Evolutionary conservation across 2,113 vertebrate species (phyloP).

Genomic region (Platycercus adscitus): DNA sequence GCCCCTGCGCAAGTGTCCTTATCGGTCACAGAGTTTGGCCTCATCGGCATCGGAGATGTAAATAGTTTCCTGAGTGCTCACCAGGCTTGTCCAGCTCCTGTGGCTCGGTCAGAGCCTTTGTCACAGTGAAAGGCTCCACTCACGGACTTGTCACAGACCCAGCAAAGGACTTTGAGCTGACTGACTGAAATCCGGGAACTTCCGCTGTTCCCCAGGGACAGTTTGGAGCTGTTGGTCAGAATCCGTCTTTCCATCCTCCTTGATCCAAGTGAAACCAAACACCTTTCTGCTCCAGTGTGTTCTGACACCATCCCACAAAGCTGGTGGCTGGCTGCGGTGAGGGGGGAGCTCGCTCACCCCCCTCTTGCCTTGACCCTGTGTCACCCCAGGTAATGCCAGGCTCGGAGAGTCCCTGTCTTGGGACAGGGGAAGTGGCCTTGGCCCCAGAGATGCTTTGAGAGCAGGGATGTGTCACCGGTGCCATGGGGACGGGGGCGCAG

Average conservation of each 20-base stretch:
- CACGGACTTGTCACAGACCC: constrained; percentile 7
- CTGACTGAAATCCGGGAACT: constrained; percentile 35
- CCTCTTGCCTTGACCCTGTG: background rate
- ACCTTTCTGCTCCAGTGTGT: constrained; percentile 28
- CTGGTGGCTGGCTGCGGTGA: background rate
- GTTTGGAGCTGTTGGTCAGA: constrained; percentile 38
- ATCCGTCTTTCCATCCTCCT: constrained; percentile 48
- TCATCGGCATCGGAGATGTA: constrained; percentile 80
- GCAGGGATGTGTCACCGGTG: background rate
- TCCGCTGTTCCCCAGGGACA: background rate
- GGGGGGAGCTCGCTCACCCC: background rate
- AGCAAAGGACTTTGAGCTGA: constrained; percentile 29
- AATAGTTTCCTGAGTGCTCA: constrained; percentile 80
- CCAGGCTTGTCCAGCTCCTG: constrained; percentile 67
- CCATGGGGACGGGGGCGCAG: background rate
- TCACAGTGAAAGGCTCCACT: constrained; percentile 78
- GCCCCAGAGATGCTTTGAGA: background rate
- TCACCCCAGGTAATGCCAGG: constrained; percentile 27
- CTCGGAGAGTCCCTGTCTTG: background rate
- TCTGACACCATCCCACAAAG: background rate
- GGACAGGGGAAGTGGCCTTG: background rate
- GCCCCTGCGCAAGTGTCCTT: constrained; percentile 78
- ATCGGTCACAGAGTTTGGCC: constrained; percentile 83
- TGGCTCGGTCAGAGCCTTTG: constrained; percentile 79
- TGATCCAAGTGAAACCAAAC: constrained; percentile 60